phyloP scores from a whole-genome alignment of 2,797 vertebrate genomes.

The Gymnothorax javanicus region DNA sequence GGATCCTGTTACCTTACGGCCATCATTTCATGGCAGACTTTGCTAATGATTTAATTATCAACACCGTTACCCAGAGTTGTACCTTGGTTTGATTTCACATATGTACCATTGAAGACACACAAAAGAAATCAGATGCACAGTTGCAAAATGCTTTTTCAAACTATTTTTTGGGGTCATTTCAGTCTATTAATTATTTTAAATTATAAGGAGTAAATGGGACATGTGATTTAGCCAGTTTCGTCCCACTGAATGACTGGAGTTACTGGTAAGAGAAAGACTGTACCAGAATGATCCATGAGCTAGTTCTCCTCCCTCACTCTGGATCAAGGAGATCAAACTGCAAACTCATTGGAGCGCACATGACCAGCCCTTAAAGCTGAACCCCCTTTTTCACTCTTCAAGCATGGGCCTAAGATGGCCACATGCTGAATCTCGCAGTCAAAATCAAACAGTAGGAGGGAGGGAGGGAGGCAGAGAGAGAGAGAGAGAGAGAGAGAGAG shows the following conservation, averaged over 20 bases:
- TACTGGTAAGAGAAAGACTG: constrained; percentile 68
- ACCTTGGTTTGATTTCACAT: neutral
- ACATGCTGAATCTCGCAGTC: constrained; percentile 18
- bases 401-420: constrained; percentile 2
- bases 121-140: constrained; percentile 63
- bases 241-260: constrained; percentile 59
- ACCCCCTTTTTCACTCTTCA: neutral
- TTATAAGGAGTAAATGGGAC: constrained; percentile 50
- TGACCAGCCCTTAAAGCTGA: neutral
- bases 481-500: too few relatives aligned
- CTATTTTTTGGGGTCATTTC: constrained; percentile 41
- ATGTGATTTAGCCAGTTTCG: constrained; percentile 64
- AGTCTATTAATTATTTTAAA: constrained; percentile 34
- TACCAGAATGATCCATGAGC: constrained; percentile 49
- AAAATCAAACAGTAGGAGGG: neutral
- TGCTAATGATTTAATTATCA: neutral
- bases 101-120: constrained; percentile 20
- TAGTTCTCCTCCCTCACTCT: constrained; percentile 30
- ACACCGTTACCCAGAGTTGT: neutral
- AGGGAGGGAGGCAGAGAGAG: too few relatives aligned
- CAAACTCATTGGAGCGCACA: constrained; percentile 10
- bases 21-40: neutral
- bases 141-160: constrained; percentile 63
- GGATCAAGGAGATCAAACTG: constrained; percentile 35
- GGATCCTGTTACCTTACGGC: constrained; percentile 7